phyloP scores from a whole-genome alignment of 2,113 vertebrate genomes.

The Platichthys flesus region DNA sequence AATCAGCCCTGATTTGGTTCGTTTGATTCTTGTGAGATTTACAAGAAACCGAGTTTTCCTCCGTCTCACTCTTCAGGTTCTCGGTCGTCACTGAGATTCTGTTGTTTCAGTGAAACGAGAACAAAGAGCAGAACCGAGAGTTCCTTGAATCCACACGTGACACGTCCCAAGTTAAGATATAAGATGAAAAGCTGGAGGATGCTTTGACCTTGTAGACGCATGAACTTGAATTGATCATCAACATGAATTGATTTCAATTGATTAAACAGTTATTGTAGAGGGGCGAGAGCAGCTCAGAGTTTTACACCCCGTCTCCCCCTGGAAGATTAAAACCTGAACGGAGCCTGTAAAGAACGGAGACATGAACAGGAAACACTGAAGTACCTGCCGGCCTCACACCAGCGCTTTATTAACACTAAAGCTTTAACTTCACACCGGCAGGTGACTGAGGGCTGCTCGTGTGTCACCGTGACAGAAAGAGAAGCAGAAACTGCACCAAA shows the following conservation, averaged over 20 bases:
- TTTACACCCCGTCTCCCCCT: not conserved
- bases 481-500: conserved; percentile 20
- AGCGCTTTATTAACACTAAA: conserved; percentile 37
- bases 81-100: no score
- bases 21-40: no score
- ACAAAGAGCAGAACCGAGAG: not conserved
- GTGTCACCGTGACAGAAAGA: conserved; percentile 32
- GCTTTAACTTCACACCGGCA: conserved; percentile 38
- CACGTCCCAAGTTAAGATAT: no score
- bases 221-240: no score
- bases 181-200: not conserved
- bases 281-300: not conserved
- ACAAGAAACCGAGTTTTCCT: no score
- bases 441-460: conserved; percentile 46
- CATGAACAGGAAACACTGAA: conserved; percentile 6
- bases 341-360: conserved; percentile 6
- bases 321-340: not conserved
- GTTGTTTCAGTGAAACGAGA: not conserved
- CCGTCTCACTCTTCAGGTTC: not conserved
- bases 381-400: conserved; percentile 20
- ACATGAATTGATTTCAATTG: not conserved
- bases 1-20: no score
- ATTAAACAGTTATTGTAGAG: not conserved
- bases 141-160: no score
- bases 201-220: no score